Percentiles rank a stretch among this genome's conserved stretches.
Evolutionary conservation across 1,140 invertebrate species (phyloP).

Genomic region (Diprion similis): DNA sequence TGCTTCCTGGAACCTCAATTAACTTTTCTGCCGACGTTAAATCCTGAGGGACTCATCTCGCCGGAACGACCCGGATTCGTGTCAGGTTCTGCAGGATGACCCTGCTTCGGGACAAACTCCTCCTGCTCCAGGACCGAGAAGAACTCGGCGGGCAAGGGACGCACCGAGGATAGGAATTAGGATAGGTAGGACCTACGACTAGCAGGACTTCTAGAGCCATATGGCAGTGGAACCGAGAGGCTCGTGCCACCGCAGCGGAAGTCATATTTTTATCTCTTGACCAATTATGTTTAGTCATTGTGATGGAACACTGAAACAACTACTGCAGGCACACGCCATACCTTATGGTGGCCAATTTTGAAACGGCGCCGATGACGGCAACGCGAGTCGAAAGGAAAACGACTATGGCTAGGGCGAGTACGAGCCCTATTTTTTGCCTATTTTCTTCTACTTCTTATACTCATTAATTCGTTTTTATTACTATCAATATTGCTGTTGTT

Average conservation of each 20-base stretch:
- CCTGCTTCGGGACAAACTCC: not conserved
- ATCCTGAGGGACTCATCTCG: not conserved
- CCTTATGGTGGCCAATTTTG: not conserved
- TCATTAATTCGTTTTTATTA: too few species aligned
- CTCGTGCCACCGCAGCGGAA: not conserved
- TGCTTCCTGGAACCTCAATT: conserved; percentile 1
- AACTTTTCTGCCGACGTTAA: not conserved
- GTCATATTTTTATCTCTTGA: conserved; percentile 6
- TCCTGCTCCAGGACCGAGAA: not conserved
- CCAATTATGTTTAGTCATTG: conserved; percentile 7
- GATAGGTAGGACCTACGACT: not conserved
- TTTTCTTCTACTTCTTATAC: not conserved
- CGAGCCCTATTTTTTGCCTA: not conserved
- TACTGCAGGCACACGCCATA: not conserved
- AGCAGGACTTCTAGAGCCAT: not conserved
- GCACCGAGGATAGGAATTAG: not conserved
- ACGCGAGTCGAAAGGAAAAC: too few species aligned
- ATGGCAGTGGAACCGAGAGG: conserved; percentile 1
- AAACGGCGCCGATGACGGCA: not conserved
- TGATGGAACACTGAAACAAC: not conserved
- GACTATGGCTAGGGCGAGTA: too few species aligned
- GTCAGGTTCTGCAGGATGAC: not conserved
- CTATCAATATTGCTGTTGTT: too few species aligned
- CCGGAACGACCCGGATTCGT: not conserved
- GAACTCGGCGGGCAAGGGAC: not conserved